These are phyloP conservation scores for Samia ricini DNA, from an alignment of 1,140 invertebrate species.

Conservation along the genomic window DNA sequence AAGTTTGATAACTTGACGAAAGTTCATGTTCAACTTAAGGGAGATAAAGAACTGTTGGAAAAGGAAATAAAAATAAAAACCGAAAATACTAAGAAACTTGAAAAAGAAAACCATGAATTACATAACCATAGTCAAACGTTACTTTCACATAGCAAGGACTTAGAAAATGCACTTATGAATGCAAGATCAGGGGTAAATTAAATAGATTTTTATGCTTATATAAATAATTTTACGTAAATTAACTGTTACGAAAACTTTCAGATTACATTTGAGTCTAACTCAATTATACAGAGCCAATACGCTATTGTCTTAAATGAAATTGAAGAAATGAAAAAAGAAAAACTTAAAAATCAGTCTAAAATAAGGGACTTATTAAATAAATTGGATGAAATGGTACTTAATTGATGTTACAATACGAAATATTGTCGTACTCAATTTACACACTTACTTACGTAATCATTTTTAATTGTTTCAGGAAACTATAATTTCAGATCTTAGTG, in stretches of 20 bases:
- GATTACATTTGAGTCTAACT: neutral
- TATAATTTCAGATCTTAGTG: conserved; percentile 40
- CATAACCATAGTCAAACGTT: conserved; percentile 38
- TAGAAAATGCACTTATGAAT: conserved; percentile 46
- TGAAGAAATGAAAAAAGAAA: conserved; percentile 51
- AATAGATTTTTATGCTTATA: conserved; percentile 5
- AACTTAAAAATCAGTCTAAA: conserved; percentile 35
- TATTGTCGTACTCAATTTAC: neutral
- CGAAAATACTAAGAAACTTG: conserved; percentile 31
- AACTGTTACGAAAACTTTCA: conserved; percentile 2
- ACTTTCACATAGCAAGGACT: conserved; percentile 37
- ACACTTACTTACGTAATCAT: neutral
- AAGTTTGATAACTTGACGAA: conserved; percentile 38
- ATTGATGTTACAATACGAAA: neutral
- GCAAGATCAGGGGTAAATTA: conserved; percentile 40
- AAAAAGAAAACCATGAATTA: conserved; percentile 42
- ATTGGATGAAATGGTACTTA: conserved; percentile 54
- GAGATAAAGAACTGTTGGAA: conserved; percentile 48
- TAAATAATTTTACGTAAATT: neutral
- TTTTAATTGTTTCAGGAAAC: conserved; percentile 42
- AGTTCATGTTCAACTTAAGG: conserved; percentile 27
- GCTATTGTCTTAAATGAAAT: conserved; percentile 47
- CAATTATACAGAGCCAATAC: conserved; percentile 15
- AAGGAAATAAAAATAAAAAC: conserved; percentile 34
- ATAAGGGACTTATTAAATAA: conserved; percentile 47